phyloP scores from a whole-genome alignment of 2,888 invertebrate species.

The Pseudococcus viburni region DNA sequence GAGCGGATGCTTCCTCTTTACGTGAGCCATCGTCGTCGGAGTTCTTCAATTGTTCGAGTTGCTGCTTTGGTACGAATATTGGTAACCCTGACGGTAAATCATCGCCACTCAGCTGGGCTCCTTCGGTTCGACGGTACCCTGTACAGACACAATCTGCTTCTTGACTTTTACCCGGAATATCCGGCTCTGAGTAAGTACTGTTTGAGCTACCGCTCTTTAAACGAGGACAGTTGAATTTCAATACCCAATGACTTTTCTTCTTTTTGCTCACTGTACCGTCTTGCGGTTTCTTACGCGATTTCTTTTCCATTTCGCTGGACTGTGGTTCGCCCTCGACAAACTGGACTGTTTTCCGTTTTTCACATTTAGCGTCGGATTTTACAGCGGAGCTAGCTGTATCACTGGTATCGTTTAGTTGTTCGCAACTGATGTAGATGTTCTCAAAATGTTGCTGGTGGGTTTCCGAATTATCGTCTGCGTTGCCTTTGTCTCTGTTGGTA shows the following conservation, averaged over 20 bases:
- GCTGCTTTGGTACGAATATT: conserved; percentile 58
- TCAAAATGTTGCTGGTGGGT: conserved; percentile 57
- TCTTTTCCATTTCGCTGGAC: conserved; percentile 20
- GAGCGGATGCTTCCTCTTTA: not conserved
- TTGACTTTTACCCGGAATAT: conserved; percentile 70
- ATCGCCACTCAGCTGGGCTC: conserved; percentile 71
- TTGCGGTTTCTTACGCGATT: conserved; percentile 26
- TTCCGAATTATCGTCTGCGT: not conserved
- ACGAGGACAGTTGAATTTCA: conserved; percentile 70
- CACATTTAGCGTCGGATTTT: not conserved
- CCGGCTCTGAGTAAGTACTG: conserved; percentile 69
- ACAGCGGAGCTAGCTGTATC: not conserved
- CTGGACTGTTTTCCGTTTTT: not conserved
- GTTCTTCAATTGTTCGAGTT: conserved; percentile 27
- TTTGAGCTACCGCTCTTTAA: conserved; percentile 69
- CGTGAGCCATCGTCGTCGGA: not conserved
- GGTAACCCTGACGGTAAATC: conserved; percentile 35
- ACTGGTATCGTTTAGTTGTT: conserved; percentile 13
- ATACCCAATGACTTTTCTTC: conserved; percentile 70
- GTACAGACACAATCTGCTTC: conserved; percentile 72
- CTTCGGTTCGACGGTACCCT: conserved; percentile 73
- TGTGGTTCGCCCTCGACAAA: not conserved
- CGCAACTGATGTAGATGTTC: conserved; percentile 53
- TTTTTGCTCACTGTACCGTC: conserved; percentile 68
- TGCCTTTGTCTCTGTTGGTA: not conserved